Evolutionary conservation across 2,888 invertebrate genomes (phyloP), one percentile per base, ranked within the genome.

Genomic region (Deilephila elpenor): DNA sequence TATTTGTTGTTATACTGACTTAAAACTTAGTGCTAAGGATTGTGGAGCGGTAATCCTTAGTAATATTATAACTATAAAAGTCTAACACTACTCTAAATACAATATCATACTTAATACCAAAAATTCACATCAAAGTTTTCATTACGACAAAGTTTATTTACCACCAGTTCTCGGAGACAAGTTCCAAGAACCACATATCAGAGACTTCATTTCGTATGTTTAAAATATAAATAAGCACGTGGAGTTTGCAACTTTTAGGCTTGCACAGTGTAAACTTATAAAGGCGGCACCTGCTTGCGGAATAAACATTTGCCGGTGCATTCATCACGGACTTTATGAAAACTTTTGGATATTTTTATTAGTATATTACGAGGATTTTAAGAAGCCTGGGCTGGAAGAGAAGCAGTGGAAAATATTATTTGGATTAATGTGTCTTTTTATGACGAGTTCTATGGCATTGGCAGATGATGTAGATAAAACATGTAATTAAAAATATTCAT

Each of bases 211-310:
- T 89, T 84, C 82, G 84, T 84, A 89, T 88, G 88, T 84, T 84
- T 85, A 83, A 89, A 91, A 90, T 89, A 89, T 87, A 88, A 89
- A 90, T 91, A 90, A 89, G 85, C 86, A 80, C 77, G 78, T 76
- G 78, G 75, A 82, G 82, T 84, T 84, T 82, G 75, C 71, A 71
- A 80, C 79, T 75, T 81, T 79, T 44, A 56, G 37, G 73, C 71
- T 59, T 17, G 67, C 59, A 67, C 71, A 32, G n/a, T 67, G 72
- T 59, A 73, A 73, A 73, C 72, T 73, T 72, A 72, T 70, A 59
- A 71, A 73, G 44, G 44, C 64, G 59, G 20, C 67, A 70, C 56
- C 56, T 56, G 71, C 56, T 71, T 71, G 72, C 20, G 72, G 64
- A 29, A 34, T 59, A 59, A 72, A 73, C 59, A 73, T 67, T 73